Conservation (phyloP, 2,113 vertebrate species). For the Chlorocebus sabaeus region DNA sequence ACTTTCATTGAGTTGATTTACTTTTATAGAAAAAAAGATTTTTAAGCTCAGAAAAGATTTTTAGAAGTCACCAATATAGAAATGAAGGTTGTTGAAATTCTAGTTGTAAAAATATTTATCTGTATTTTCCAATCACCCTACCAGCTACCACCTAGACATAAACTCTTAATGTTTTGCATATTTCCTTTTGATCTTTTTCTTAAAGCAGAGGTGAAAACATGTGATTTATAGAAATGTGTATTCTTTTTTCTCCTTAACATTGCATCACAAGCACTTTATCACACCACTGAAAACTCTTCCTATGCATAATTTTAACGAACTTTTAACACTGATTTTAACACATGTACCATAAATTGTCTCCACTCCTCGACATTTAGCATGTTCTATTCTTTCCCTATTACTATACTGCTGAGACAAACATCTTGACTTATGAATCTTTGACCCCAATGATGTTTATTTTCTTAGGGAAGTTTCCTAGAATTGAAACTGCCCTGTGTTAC, state of each 20-base stretch:
- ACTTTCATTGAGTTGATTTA: conserved; percentile 59
- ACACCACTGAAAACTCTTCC: neutral
- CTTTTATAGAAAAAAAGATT: conserved; percentile 11
- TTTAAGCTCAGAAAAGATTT: conserved; percentile 36
- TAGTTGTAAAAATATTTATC: neutral
- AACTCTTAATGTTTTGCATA: neutral
- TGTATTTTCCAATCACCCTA: neutral
- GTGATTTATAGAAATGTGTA: neutral
- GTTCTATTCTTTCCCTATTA: neutral
- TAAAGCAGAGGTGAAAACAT: neutral
- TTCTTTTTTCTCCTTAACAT: neutral
- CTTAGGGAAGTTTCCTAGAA: conserved; percentile 32
- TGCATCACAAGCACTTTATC: neutral
- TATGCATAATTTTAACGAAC: neutral
- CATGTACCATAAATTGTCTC: neutral
- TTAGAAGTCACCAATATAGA: conserved; percentile 43
- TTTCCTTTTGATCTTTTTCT: neutral
- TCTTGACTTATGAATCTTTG: conserved; percentile 25
- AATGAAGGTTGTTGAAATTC: neutral
- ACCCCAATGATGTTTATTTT: neutral
- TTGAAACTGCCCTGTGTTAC: neutral
- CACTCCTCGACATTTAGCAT: neutral
- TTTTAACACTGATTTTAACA: neutral
- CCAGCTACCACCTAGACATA: neutral
- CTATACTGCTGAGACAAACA: neutral